These are phyloP conservation scores for Psilopsiagon aurifrons DNA, from an alignment of 2,113 vertebrate species.

Conservation along the genomic window DNA sequence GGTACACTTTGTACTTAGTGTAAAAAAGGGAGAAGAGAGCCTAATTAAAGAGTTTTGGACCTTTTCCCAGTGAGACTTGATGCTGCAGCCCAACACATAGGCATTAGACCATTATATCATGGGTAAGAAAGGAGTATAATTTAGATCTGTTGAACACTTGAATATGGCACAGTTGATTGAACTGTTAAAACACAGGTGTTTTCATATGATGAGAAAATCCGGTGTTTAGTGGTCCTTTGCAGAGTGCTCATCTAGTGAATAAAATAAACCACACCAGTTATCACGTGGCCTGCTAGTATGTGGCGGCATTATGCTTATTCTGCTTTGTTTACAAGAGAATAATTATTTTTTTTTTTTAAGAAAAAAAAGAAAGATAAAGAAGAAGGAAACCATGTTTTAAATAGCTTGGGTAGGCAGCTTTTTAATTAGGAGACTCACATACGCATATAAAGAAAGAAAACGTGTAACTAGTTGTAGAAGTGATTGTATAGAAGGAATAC, in stretches of 20 bases:
- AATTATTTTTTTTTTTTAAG: background rate
- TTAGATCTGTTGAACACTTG: slow-evolving; percentile 33
- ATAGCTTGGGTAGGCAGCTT: background rate
- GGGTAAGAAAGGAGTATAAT: slow-evolving; percentile 25
- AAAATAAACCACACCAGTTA: background rate
- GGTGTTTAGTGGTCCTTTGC: background rate
- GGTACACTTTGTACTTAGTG: background rate
- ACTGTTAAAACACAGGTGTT: background rate
- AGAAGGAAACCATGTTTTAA: background rate
- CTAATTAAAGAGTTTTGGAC: background rate
- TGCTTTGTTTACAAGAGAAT: background rate
- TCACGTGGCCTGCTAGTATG: background rate
- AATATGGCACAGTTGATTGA: slow-evolving; percentile 29
- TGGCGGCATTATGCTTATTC: background rate
- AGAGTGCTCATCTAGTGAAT: background rate
- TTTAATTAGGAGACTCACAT: background rate
- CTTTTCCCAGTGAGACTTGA: background rate
- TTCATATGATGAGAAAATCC: background rate
- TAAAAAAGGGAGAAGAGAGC: background rate
- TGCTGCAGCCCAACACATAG: background rate
- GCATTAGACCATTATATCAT: background rate
- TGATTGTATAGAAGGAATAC: background rate
- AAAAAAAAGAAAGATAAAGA: no score
- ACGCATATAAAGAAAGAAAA: background rate
- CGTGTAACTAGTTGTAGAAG: background rate